Evolutionary conservation across 2,797 vertebrate genomes (phyloP).

Genomic region (Setipinna tenuifilis): DNA sequence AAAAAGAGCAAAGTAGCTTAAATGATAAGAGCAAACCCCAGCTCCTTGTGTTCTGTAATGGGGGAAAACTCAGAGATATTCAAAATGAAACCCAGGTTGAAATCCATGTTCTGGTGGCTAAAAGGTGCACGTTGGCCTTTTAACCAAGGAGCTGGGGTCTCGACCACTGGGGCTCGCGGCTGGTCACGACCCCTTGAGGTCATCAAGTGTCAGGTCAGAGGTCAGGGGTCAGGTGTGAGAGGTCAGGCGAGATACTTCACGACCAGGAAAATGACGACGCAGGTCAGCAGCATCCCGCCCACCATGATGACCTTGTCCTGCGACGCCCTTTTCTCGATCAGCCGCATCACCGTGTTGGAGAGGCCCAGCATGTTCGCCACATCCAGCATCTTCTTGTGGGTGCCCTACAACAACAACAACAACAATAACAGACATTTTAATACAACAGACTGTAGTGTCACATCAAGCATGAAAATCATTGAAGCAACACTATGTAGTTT

Average conservation of each 20-base stretch:
- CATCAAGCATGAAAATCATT: too few species aligned
- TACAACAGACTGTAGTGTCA: too few species aligned
- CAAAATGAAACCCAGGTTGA: neutral
- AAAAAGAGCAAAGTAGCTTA: neutral
- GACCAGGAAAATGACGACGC: slow-evolving; percentile 89
- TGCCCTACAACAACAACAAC: slow-evolving; percentile 75
- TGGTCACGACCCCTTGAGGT: neutral
- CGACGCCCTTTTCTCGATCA: slow-evolving; percentile 93
- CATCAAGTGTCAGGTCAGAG: neutral
- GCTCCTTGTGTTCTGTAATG: neutral
- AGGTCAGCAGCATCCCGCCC: slow-evolving; percentile 93
- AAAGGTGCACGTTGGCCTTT: neutral
- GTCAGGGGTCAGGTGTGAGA: neutral
- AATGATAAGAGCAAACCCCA: neutral
- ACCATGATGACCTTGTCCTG: slow-evolving; percentile 98
- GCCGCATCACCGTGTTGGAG: slow-evolving; percentile 96
- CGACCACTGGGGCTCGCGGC: too few species aligned
- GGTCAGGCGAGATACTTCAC: slow-evolving; percentile 92
- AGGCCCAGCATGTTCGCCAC: slow-evolving; percentile 96
- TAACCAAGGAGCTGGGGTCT: neutral
- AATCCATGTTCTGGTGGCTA: slow-evolving; percentile 4
- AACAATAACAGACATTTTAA: too few species aligned
- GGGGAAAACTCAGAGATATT: neutral
- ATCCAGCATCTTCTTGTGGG: slow-evolving; percentile 97
- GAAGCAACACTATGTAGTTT: too few species aligned